phyloP scores from a whole-genome alignment of 2,113 vertebrate genomes.

The human region GRCh38 chr20:19004001-19004500 shows the following conservation, averaged over 20 bases:
- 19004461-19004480: not conserved
- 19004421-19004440: not conserved
- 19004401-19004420: not conserved
- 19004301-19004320: not conserved
- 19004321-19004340: not conserved
- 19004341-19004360: not conserved
- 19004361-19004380: not conserved
- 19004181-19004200: not conserved
- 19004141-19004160: conserved; percentile 14
- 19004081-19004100: conserved; percentile 35
- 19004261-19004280: not conserved
- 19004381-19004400: not conserved
- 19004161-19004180: not conserved
- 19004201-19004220: not conserved
- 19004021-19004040: not conserved
- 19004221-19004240: not conserved
- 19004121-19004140: not conserved
- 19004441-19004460: not conserved
- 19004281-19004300: not conserved
- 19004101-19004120: not conserved
- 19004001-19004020: not conserved
- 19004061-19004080: not conserved
- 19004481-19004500: too few species aligned
- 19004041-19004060: not conserved
- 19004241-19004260: not conserved